A percentile compares a stretch with the other conserved stretches of the same genome.
Evolutionary conservation across 1,140 invertebrate genomes (phyloP).

Genomic region (Leptopilina clavipes): DNA sequence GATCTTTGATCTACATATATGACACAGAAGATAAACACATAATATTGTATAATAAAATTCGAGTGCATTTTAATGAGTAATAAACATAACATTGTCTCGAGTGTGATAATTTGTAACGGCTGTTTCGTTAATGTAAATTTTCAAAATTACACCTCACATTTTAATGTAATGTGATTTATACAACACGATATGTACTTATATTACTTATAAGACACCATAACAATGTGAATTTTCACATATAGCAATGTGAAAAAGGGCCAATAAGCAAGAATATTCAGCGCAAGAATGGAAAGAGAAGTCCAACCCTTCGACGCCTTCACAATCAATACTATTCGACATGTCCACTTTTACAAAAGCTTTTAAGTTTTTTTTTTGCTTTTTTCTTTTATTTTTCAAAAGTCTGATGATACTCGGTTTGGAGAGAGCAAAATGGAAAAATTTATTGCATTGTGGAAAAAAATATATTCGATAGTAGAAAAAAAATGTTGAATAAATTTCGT

Average conservation of each 20-base stretch:
- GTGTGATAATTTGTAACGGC: too few species aligned
- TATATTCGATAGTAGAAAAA: too few species aligned
- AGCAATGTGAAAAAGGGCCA: background rate
- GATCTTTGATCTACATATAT: background rate
- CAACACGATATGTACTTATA: too few species aligned
- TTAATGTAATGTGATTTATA: too few species aligned
- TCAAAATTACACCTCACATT: background rate
- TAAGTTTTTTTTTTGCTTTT: too few species aligned
- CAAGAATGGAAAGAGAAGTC: background rate
- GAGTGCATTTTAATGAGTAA: background rate
- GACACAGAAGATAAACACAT: background rate
- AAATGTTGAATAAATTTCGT: too few species aligned
- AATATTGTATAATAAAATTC: background rate
- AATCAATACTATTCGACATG: slow-evolving; percentile 27
- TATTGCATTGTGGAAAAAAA: too few species aligned
- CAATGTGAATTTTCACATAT: background rate
- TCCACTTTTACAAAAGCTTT: background rate
- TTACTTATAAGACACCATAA: too few species aligned
- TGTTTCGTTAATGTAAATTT: background rate
- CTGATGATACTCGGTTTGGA: background rate
- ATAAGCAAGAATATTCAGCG: background rate
- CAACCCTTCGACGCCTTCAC: background rate
- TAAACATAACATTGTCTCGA: too few species aligned
- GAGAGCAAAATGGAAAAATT: background rate
- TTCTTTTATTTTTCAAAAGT: too few species aligned